phyloP scores from a whole-genome alignment of 2,797 vertebrate genomes.

The Chelmon rostratus region DNA sequence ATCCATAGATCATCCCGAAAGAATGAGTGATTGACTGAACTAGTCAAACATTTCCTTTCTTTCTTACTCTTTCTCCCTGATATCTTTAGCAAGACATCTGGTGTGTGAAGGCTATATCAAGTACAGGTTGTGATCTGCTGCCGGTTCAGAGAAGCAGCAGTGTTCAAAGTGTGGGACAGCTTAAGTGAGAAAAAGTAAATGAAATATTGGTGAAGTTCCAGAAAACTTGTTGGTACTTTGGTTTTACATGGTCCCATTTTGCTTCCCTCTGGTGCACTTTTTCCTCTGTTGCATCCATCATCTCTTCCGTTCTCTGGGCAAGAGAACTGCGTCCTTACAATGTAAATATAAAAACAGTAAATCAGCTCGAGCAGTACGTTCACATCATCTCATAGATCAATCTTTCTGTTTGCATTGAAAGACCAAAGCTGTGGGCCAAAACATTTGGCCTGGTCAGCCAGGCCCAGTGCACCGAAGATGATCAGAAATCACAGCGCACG shows the following conservation, averaged over 20 bases:
- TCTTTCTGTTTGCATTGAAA: constrained; percentile 14
- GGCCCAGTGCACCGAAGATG: constrained; percentile 14
- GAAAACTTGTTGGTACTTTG: background rate
- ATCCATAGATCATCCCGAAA: no score
- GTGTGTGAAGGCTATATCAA: constrained; percentile 54
- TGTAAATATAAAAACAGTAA: constrained; percentile 22
- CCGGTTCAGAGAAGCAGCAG: constrained; percentile 15
- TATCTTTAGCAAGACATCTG: constrained; percentile 23
- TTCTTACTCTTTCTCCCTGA: constrained; percentile 1
- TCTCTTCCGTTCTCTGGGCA: background rate
- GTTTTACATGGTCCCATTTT: background rate
- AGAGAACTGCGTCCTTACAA: constrained; percentile 2
- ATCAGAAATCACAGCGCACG: constrained; percentile 13
- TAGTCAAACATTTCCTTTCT: background rate
- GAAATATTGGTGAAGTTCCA: background rate
- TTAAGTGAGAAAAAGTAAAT: background rate
- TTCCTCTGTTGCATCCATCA: background rate
- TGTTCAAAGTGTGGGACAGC: constrained; percentile 13
- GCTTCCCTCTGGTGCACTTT: background rate
- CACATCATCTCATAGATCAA: background rate
- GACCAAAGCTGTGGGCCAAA: constrained; percentile 15
- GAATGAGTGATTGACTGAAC: constrained; percentile 1
- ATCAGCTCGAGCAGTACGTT: background rate
- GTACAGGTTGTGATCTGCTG: constrained; percentile 29
- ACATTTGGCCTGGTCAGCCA: background rate